Evolutionary conservation across 2,113 vertebrate genomes (phyloP).

Genomic region (Galeopterus variegatus): DNA sequence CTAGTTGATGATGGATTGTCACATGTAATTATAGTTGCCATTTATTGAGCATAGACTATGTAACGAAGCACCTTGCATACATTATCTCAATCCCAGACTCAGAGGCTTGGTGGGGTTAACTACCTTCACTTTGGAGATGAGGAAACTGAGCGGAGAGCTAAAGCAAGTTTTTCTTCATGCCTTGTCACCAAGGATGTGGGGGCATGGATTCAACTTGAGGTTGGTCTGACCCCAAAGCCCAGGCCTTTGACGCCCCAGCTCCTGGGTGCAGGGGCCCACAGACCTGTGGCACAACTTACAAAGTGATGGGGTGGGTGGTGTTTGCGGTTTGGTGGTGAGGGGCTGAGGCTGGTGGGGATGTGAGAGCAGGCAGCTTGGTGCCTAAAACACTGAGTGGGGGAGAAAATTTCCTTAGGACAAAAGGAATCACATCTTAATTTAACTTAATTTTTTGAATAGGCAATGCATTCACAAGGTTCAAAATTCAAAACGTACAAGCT

Average conservation of each 20-base stretch:
- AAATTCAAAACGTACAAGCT: neutral
- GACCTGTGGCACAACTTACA: neutral
- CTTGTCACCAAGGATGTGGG: neutral
- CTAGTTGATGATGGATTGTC: neutral
- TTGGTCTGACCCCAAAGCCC: neutral
- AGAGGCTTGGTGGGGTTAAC: neutral
- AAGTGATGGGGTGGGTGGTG: neutral
- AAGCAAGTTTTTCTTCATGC: neutral
- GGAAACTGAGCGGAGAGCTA: neutral
- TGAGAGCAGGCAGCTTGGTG: accelerated
- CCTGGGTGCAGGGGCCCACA: neutral
- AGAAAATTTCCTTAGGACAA: neutral
- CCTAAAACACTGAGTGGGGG: no score
- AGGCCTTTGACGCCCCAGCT: neutral
- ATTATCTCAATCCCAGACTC: neutral
- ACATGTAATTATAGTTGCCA: accelerated
- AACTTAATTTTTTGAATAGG: neutral
- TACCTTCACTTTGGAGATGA: neutral
- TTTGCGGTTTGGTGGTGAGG: neutral
- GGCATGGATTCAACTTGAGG: neutral
- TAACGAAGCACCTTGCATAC: accelerated
- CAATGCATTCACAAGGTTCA: neutral
- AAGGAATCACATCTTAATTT: neutral
- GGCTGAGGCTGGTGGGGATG: no score
- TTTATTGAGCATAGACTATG: neutral